phyloP scores from a whole-genome alignment of 2,113 vertebrate genomes.

The Rhinoptilus africanus region DNA sequence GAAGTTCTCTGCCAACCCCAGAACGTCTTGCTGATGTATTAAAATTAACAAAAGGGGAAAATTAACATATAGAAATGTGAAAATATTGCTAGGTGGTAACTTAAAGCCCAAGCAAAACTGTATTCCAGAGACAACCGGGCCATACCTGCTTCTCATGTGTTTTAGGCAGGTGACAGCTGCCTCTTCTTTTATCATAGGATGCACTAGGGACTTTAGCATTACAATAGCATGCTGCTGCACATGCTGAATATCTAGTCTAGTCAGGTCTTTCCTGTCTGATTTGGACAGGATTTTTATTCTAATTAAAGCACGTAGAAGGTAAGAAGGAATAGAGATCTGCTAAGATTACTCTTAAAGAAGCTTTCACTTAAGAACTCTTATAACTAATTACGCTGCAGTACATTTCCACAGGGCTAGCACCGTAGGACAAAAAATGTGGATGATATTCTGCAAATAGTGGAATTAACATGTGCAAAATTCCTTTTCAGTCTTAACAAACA shows the following conservation, averaged over 20 bases:
- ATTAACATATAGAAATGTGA: background rate
- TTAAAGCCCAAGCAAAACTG: background rate
- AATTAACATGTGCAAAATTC: background rate
- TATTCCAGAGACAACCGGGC: background rate
- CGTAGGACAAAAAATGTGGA: background rate
- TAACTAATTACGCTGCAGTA: slow-evolving; percentile 5
- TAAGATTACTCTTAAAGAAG: slow-evolving; percentile 52
- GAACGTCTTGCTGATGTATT: background rate
- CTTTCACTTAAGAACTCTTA: slow-evolving; percentile 44
- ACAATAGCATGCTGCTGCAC: background rate
- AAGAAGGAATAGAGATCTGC: slow-evolving; percentile 13
- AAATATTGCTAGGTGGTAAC: background rate
- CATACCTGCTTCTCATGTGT: background rate
- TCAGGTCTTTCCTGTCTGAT: background rate
- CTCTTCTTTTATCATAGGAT: background rate
- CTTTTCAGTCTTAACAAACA: background rate
- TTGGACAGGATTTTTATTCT: slow-evolving; percentile 26
- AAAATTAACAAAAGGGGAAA: background rate
- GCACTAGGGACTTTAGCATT: background rate
- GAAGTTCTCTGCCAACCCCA: background rate
- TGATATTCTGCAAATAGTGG: background rate
- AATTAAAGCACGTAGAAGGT: slow-evolving; percentile 27
- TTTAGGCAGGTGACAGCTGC: background rate
- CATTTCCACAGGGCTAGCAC: background rate
- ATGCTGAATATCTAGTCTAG: background rate